A percentile compares a stretch with the other conserved stretches of the same genome.
phyloP scores from a whole-genome alignment of 2,113 vertebrate species.

The Ammodytes dubius region DNA sequence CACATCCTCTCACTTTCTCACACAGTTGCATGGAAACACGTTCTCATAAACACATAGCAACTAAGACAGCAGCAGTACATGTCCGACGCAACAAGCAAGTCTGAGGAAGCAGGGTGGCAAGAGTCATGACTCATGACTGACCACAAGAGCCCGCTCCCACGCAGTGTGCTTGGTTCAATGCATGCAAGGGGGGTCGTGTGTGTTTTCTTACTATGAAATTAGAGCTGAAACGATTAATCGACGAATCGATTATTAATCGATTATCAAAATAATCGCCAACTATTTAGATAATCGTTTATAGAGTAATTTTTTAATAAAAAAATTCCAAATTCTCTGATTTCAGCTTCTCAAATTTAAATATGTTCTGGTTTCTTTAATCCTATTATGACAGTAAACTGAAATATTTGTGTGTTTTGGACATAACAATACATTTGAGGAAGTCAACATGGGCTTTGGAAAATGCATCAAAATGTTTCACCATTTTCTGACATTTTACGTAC shows the following conservation, averaged over 20 bases:
- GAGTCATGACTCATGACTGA: slow-evolving; percentile 37
- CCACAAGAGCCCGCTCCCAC: slow-evolving; percentile 9
- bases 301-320: background rate
- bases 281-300: background rate
- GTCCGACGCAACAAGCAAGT: slow-evolving; percentile 28
- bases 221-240: background rate
- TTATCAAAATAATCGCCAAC: background rate
- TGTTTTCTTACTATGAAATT: background rate
- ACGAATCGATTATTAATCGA: too few species aligned
- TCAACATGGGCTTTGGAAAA: too few species aligned
- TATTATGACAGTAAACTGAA: background rate
- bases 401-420: background rate
- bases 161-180: background rate
- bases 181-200: background rate
- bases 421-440: too few species aligned
- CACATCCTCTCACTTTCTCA: slow-evolving; percentile 1
- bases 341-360: background rate
- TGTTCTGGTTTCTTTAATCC: background rate
- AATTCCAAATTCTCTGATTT: background rate
- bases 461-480: too few species aligned
- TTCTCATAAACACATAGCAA: slow-evolving; percentile 25
- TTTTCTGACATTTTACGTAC: too few species aligned
- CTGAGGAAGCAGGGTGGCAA: slow-evolving; percentile 27
- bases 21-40: slow-evolving; percentile 49
- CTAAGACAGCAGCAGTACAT: slow-evolving; percentile 27